phyloP scores from a whole-genome alignment of 2,113 vertebrate species.

The Mirza zaza region DNA sequence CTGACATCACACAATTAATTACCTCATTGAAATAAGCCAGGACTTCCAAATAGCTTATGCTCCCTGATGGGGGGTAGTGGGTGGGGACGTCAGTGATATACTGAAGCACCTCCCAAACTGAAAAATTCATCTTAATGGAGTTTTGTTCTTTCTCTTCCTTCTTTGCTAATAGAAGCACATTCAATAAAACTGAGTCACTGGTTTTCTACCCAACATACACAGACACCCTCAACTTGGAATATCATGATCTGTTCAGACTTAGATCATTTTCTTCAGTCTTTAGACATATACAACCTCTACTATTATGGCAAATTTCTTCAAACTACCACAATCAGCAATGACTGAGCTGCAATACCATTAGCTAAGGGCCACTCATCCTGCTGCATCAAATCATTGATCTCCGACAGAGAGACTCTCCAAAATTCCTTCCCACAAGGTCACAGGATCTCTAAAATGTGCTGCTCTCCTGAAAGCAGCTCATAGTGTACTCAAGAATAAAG shows the following conservation, averaged over 20 bases:
- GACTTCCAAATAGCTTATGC: background rate
- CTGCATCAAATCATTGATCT: background rate
- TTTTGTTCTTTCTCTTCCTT: background rate
- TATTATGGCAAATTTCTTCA: background rate
- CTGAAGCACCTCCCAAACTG: background rate
- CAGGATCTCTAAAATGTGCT: background rate
- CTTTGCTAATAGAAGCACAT: background rate
- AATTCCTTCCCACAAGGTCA: background rate
- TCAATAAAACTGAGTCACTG: background rate
- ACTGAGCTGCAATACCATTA: background rate
- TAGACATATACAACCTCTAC: background rate
- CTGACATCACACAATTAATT: background rate
- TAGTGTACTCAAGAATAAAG: background rate
- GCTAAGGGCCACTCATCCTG: background rate
- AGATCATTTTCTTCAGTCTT: background rate
- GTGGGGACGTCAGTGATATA: background rate
- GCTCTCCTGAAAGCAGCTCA: background rate
- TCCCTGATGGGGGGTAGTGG: background rate
- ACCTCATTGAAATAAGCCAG: background rate
- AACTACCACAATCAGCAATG: background rate
- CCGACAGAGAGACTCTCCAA: background rate
- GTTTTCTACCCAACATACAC: background rate
- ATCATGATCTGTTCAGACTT: background rate
- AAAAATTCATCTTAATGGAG: background rate
- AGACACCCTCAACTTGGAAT: background rate